Conservation (phyloP, 2,113 vertebrate species). For the Rhadina sibilatrix region DNA sequence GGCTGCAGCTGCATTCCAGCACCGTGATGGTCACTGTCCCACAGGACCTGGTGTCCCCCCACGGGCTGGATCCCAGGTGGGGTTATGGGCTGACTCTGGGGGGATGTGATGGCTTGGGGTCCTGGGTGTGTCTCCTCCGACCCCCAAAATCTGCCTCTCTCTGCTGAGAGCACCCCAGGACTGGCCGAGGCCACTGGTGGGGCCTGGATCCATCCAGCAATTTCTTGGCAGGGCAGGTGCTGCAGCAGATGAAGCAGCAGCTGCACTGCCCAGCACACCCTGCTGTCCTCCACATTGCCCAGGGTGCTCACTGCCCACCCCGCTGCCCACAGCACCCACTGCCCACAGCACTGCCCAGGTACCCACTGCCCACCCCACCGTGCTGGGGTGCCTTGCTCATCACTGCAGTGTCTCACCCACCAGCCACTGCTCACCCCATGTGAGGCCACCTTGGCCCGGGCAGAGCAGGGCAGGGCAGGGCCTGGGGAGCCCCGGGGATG, state of each 20-base stretch:
- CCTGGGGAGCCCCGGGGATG: neutral
- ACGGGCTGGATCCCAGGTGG: rapidly evolving
- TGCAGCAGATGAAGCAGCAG: neutral
- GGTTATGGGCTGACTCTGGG: neutral
- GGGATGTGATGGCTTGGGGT: neutral
- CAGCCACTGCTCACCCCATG: rapidly evolving
- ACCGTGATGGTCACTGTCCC: neutral
- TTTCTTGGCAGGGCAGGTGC: neutral
- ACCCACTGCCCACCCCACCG: neutral
- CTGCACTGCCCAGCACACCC: neutral
- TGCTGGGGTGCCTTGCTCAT: neutral
- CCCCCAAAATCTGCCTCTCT: neutral
- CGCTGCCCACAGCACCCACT: neutral
- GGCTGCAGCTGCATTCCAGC: neutral
- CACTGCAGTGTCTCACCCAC: neutral
- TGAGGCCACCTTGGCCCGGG: neutral
- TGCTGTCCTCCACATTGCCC: neutral
- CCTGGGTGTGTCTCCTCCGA: neutral
- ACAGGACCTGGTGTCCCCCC: rapidly evolving
- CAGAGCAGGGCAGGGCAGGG: neutral
- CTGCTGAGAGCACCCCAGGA: neutral
- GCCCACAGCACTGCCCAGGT: neutral
- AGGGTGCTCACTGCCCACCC: neutral
- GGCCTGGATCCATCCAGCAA: neutral
- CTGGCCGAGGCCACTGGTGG: rapidly evolving